Evolutionary conservation across 2,888 invertebrate genomes (phyloP).

Genomic region (Drosophila koepferae): DNA sequence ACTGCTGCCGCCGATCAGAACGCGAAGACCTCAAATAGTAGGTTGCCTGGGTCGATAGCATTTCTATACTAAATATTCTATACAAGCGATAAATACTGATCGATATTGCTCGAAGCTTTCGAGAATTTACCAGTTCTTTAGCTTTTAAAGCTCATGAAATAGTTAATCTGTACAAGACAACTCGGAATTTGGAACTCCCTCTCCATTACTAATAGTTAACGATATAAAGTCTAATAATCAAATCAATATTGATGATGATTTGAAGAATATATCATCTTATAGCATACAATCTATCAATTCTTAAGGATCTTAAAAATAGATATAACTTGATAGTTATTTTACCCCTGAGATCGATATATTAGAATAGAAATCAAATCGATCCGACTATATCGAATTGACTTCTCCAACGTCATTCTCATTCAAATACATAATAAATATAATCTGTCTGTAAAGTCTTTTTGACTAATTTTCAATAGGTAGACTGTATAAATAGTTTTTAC

Average conservation of each 20-base stretch:
- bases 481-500: neutral
- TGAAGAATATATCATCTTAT: no score
- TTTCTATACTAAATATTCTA: neutral
- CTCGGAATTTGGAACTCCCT: no score
- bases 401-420: neutral
- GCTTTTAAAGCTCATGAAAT: no score
- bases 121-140: no score
- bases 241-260: no score
- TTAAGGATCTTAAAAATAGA: no score
- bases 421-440: neutral
- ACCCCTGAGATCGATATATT: no score
- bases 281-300: no score
- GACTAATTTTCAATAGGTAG: slow-evolving; percentile 5
- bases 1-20: slow-evolving; percentile 10
- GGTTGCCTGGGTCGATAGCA: neutral
- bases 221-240: no score
- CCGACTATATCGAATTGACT: neutral
- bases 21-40: slow-evolving; percentile 33
- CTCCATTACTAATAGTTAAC: no score
- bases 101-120: neutral
- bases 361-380: neutral
- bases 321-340: no score
- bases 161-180: no score
- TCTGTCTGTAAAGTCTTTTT: neutral
- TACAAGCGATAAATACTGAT: neutral